phyloP scores from a whole-genome alignment of 1,140 invertebrate genomes.

The Megathymus violae region DNA sequence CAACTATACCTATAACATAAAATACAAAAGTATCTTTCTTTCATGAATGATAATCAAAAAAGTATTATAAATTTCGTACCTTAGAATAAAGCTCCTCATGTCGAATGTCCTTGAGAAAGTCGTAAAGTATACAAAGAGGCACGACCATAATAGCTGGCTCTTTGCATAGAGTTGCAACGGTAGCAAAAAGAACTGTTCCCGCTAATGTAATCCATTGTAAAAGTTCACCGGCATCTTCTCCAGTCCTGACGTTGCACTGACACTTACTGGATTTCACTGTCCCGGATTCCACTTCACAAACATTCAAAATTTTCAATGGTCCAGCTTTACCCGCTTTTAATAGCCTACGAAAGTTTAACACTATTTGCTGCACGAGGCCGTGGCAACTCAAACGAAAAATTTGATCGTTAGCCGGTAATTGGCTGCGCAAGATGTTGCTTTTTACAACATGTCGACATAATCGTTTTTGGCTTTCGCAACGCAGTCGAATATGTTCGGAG shows the following conservation, averaged over 20 bases:
- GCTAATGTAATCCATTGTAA: conserved; percentile 84
- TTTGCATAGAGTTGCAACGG: conserved; percentile 92
- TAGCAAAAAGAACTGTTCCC: conserved; percentile 85
- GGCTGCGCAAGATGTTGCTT: conserved; percentile 54
- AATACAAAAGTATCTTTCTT: conserved; percentile 35
- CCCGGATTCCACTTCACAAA: conserved; percentile 62
- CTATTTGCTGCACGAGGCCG: conserved; percentile 69
- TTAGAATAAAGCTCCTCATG: conserved; percentile 77
- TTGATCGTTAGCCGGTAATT: conserved; percentile 52
- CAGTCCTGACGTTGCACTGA: conserved; percentile 73
- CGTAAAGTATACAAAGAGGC: conserved; percentile 93
- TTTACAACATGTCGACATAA: conserved; percentile 60
- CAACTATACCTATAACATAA: conserved; percentile 44
- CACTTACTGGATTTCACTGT: conserved; percentile 67
- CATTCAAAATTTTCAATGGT: conserved; percentile 68
- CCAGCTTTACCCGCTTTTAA: conserved; percentile 69
- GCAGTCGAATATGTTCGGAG: conserved; percentile 85
- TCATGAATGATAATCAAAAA: conserved; percentile 37
- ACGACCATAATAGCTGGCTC: conserved; percentile 97
- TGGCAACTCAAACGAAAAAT: conserved; percentile 72
- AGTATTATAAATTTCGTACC: conserved; percentile 62
- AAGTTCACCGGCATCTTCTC: conserved; percentile 74
- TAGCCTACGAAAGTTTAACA: conserved; percentile 69
- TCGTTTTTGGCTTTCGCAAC: conserved; percentile 76
- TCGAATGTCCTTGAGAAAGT: conserved; percentile 82